Base-by-base conservation (phyloP, 2,888 invertebrate species). In the Flexamia atlantica region DNA sequence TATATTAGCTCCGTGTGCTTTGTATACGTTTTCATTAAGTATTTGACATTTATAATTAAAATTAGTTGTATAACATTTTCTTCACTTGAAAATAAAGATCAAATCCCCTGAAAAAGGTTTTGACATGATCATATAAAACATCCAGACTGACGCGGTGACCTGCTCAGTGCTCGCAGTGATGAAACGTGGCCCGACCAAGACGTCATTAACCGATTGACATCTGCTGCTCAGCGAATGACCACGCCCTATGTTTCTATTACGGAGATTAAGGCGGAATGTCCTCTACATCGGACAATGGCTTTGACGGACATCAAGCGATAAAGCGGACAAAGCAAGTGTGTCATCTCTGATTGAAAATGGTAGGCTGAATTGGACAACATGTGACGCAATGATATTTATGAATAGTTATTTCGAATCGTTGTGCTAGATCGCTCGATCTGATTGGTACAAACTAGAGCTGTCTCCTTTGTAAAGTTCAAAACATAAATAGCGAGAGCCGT, bases 301-400 rank as follows among this genome's bases (percentile, higher is more conserved):
- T n/a, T 10, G 64, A 64, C 30, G 64, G 30, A 7, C 28, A 28
- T 4, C 53, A 28, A 64, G 14, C n/a, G 64, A 64, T 64, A 64
- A 57, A 28, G 12, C 60, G 30, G 57, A 28, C 64, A 64, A 64
- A 64, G 64, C 14, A 64, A 64, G 20, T 64, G 14, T 64, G 64
- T 64, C 64, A 64, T 64, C 64, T 28, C 17, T 64, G 64, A 64
- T 64, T 64, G 28, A 53, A 46, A 46, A 14, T 46, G 57, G 3
- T 57, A 23, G 53, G 23, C 53, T 20, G 23, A 53, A 53, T 53
- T 53, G 53, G 23, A 53, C 53, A 23, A 53, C 20, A 23, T 46
- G 17, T 53, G 53, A 53, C 20, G 53, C 53, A 53, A 53, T 53
- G 20, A 5, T 23, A 23, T 53, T 53, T 53, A 53, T 10, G 20